phyloP scores from a whole-genome alignment of 2,113 vertebrate species.

The Pterocles orientalis region DNA sequence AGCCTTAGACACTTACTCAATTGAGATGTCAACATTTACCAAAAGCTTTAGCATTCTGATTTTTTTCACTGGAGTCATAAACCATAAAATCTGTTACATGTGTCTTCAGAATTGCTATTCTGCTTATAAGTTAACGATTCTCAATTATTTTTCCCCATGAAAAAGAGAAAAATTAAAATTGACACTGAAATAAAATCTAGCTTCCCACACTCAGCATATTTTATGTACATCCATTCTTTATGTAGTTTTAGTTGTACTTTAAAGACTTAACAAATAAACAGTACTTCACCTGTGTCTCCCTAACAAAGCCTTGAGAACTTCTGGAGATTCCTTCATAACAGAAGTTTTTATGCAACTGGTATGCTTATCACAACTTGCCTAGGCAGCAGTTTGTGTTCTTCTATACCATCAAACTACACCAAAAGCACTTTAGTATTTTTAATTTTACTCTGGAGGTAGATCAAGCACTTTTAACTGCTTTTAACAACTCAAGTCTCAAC shows the following conservation, averaged over 20 bases:
- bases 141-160: not conserved
- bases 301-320: slow-evolving; percentile 9
- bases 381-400: not conserved
- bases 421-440: slow-evolving; percentile 8
- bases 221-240: not conserved
- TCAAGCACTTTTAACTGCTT: slow-evolving; percentile 38
- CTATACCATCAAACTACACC: not conserved
- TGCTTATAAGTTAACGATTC: not conserved
- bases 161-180: not conserved
- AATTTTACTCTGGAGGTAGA: slow-evolving; percentile 37
- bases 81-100: not conserved
- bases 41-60: not conserved
- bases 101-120: not conserved
- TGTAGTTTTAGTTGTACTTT: not conserved
- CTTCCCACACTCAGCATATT: not conserved
- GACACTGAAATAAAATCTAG: not conserved
- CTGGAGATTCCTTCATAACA: not conserved
- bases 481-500: slow-evolving; percentile 48
- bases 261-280: slow-evolving; percentile 17
- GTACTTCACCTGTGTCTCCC: not conserved
- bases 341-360: not conserved
- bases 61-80: not conserved
- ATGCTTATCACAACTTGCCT: slow-evolving; percentile 42
- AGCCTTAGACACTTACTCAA: not conserved
- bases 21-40: not conserved